A percentile compares a stretch with the other conserved stretches of the same genome.
These are phyloP conservation scores for Isurus oxyrinchus DNA, from an alignment of 2,113 vertebrate genomes.

Conservation along the genomic window DNA sequence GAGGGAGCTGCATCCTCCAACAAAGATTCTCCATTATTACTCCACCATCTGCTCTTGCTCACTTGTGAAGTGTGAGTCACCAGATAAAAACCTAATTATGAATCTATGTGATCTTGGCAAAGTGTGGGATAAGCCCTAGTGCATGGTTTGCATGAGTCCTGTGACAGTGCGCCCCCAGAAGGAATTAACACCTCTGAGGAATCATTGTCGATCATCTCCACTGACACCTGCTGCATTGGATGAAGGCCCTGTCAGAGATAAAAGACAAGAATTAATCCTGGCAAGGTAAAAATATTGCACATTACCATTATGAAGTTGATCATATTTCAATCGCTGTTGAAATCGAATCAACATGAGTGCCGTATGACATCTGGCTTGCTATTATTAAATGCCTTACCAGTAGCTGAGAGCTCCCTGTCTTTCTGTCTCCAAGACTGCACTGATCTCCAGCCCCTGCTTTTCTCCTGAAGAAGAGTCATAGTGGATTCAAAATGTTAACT, in stretches of 20 bases:
- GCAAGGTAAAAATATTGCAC: neutral
- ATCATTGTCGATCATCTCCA: neutral
- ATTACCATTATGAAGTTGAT: neutral
- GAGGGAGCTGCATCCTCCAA: no score
- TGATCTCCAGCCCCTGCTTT: no score
- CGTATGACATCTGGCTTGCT: neutral
- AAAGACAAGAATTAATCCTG: neutral
- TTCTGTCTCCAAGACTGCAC: no score
- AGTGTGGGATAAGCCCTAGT: neutral
- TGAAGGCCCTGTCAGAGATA: neutral
- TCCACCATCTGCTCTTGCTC: neutral
- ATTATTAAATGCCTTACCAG: neutral
- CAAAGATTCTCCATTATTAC: no score
- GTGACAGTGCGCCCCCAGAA: neutral
- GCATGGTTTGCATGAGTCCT: neutral
- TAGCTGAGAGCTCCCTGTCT: neutral
- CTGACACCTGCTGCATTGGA: neutral
- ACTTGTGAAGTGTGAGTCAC: neutral
- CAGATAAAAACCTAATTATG: neutral
- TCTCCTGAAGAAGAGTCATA: no score
- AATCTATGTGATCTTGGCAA: neutral
- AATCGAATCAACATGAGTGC: neutral
- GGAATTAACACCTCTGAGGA: neutral
- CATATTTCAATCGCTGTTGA: neutral
- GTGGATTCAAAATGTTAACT: no score